Percentiles rank a stretch among this genome's conserved stretches.
phyloP scores from a whole-genome alignment of 92 coral and sea anemone genomes.

The Hydrozoanthus gracilis region DNA sequence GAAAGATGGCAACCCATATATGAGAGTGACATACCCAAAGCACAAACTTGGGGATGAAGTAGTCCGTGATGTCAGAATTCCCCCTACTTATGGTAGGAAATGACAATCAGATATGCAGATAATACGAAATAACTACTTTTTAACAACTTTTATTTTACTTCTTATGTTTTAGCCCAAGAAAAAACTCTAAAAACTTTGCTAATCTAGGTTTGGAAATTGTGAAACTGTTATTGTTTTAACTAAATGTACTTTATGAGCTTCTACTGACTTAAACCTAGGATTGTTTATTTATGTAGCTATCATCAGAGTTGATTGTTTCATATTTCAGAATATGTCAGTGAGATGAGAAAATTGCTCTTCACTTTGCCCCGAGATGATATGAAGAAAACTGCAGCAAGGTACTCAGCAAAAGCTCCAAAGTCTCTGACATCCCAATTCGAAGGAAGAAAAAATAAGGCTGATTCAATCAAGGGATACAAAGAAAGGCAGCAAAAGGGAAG shows the following conservation, averaged over 20 bases:
- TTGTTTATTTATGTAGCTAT: neutral
- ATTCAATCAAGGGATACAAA: neutral
- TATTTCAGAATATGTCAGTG: slow-evolving; percentile 3
- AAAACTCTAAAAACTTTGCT: neutral
- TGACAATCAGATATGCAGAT: neutral
- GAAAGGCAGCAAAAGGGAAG: neutral
- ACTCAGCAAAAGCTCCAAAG: neutral
- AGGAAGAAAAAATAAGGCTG: neutral
- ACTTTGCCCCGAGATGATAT: neutral
- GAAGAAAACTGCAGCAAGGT: neutral
- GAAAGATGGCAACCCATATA: neutral
- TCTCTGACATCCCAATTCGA: neutral
- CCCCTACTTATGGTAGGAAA: slow-evolving; percentile 4
- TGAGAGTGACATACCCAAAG: neutral
- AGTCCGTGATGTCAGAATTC: neutral
- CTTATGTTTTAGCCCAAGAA: neutral
- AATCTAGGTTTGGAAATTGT: too few relatives aligned
- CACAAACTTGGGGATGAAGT: slow-evolving; percentile 23
- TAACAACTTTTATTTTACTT: neutral
- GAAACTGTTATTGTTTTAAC: too few relatives aligned
- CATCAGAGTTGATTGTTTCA: neutral
- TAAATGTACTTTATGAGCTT: too few relatives aligned
- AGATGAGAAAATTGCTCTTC: slow-evolving; percentile 3
- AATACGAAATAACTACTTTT: neutral
- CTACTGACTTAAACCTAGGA: neutral